These are phyloP conservation scores for Pteruthius melanotis DNA, from an alignment of 2,113 vertebrate species.

Conservation along the genomic window DNA sequence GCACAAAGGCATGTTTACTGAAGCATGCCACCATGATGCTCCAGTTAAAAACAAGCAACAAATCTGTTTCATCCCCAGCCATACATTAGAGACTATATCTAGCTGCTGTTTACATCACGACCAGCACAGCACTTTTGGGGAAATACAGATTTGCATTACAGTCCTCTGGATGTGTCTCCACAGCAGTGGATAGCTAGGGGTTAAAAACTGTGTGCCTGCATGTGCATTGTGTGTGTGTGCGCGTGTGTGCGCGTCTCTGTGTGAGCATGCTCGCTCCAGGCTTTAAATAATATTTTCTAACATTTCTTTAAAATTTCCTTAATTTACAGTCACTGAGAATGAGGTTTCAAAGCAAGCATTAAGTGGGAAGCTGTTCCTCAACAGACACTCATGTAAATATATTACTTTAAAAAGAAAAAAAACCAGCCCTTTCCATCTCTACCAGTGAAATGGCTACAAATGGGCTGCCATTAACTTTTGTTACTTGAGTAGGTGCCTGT, in stretches of 20 bases:
- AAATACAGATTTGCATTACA: not conserved
- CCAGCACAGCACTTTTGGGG: not conserved
- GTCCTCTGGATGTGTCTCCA: not conserved
- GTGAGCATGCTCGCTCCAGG: not conserved
- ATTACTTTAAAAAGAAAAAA: slow-evolving; percentile 47
- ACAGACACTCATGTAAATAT: slow-evolving; percentile 43
- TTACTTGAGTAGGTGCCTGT: slow-evolving; percentile 89
- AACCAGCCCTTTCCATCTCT: slow-evolving; percentile 26
- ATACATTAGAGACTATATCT: slow-evolving; percentile 49
- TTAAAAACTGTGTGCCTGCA: not conserved
- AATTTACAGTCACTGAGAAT: not conserved
- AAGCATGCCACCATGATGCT: slow-evolving; percentile 65
- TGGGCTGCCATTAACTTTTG: slow-evolving; percentile 83
- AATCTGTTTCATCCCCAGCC: slow-evolving; percentile 29
- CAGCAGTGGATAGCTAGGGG: not conserved
- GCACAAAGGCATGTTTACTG: slow-evolving; percentile 68
- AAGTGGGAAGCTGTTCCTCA: not conserved
- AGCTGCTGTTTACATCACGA: slow-evolving; percentile 33
- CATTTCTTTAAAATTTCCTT: not conserved
- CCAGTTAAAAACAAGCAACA: slow-evolving; percentile 23
- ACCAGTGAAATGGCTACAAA: slow-evolving; percentile 72
- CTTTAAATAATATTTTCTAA: not conserved
- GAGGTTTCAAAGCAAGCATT: not conserved
- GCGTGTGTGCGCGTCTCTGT: not conserved
- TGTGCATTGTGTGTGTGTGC: accelerated